A percentile compares a stretch with the other conserved stretches of the same genome.
phyloP scores from a whole-genome alignment of 1,140 invertebrate species.

The Lepidurus couesii region DNA sequence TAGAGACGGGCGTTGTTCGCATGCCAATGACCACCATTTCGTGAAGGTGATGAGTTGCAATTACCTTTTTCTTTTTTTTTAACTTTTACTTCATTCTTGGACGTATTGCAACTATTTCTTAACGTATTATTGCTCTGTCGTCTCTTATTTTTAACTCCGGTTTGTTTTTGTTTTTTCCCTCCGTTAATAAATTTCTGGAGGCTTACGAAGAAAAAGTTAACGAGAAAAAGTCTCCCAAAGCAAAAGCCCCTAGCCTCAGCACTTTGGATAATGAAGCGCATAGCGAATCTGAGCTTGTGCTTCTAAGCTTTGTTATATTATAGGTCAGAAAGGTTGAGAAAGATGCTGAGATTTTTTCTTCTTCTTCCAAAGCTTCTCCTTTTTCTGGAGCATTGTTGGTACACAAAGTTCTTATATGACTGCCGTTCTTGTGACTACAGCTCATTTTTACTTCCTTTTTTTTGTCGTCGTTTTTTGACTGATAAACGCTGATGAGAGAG shows the following conservation, averaged over 20 bases:
- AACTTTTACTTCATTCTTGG: not conserved
- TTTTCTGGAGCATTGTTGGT: not conserved
- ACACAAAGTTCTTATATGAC: not conserved
- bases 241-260: conserved; percentile 6
- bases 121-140: not conserved
- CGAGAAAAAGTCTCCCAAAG: not conserved
- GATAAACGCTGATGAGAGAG: not conserved
- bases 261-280: conserved; percentile 8
- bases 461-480: not conserved
- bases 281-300: not conserved
- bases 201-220: not conserved
- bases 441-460: not conserved
- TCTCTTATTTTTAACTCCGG: not conserved
- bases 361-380: not conserved
- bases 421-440: not conserved
- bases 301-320: not conserved
- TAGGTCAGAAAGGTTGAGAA: conserved; percentile 10
- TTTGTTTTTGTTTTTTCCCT: not conserved
- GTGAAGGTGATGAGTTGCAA: not conserved
- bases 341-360: not conserved
- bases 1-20: not conserved
- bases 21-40: not conserved
- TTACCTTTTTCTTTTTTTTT: not conserved
- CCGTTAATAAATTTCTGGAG: not conserved
- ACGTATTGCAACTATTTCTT: not conserved